A percentile compares a stretch with the other conserved stretches of the same genome.
phyloP scores from a whole-genome alignment of 2,888 invertebrate genomes.

The Nineta flava region DNA sequence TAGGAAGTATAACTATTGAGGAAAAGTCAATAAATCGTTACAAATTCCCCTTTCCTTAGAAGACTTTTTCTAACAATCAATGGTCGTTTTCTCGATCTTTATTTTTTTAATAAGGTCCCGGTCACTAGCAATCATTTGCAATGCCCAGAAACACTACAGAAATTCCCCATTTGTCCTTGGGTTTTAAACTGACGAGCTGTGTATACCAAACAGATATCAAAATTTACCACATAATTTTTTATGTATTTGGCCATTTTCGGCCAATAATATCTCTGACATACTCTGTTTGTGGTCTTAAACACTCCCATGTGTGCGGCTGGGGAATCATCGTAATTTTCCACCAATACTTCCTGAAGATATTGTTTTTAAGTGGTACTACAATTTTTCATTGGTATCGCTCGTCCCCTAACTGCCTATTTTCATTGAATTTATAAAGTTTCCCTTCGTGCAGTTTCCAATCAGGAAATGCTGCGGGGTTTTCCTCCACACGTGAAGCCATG shows the following conservation, averaged over 20 bases:
- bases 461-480: background rate
- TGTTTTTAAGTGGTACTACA: slow-evolving; percentile 7
- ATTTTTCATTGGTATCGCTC: slow-evolving; percentile 10
- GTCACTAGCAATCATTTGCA: too few relatives aligned
- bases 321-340: slow-evolving; percentile 9
- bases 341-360: background rate
- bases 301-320: slow-evolving; percentile 12
- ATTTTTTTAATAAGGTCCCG: background rate
- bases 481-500: background rate
- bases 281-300: slow-evolving; percentile 11
- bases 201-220: slow-evolving; percentile 6
- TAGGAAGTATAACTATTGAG: too few relatives aligned
- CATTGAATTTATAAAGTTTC: slow-evolving; percentile 1
- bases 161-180: background rate
- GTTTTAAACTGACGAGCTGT: background rate
- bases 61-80: too few relatives aligned
- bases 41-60: too few relatives aligned
- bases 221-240: slow-evolving; percentile 9
- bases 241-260: slow-evolving; percentile 13
- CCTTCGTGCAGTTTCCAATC: slow-evolving; percentile 7
- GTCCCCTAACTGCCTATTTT: background rate
- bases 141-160: too few relatives aligned
- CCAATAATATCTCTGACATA: slow-evolving; percentile 13
- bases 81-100: too few relatives aligned
- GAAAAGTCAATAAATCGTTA: too few relatives aligned